Evolutionary conservation across 2,888 invertebrate genomes (phyloP), one percentile per base, ranked within the genome.

Genomic region (Ophion slaviceki): DNA sequence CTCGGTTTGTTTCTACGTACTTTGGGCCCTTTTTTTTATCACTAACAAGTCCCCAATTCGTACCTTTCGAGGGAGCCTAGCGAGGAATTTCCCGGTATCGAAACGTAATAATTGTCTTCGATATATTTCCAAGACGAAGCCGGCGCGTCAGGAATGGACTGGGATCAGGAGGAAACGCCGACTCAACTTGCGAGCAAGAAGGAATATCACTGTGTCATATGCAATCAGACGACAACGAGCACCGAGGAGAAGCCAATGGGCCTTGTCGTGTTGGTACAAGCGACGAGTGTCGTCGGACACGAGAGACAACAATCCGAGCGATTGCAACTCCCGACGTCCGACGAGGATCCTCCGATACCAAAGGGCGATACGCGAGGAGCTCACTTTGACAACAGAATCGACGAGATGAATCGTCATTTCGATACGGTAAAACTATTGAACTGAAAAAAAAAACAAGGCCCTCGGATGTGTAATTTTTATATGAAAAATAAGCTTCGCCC

Each of bases 161-260:
- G 96, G 95, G 95, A 95, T 88, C 96, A 95, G 90, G 96, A 96
- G 87, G 94, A 92, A 2, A 95, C 94, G 85, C 92, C 95, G 20
- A 95, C 96, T 88, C 95, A 95, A 89, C 90, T 95, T 70, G 91
- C 94, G 66, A 94, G 94, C 83, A 95, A 95, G 86, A 95, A 96
- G 86, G 97, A 98, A 94, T 99, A 98, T 94, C 98, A 98, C 94
- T 99, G 99, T 95, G 98, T 98, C 87, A 99, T 99, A 90, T 99
- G 99, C 94, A 98, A 97, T 95, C 97, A 98, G 93, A 97, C 97
- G 85, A 96, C 97, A 57, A 96, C 98, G 28, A 97, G 98, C 91
- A 97, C 97, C 0, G 96, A 97, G 88, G 96, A 97, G 17, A 96
- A 97, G 92, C 97, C 98, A 1, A 97, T 99, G 93, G 99, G 99